phyloP scores from a whole-genome alignment of 2,113 vertebrate species.

The Gavia stellata region DNA sequence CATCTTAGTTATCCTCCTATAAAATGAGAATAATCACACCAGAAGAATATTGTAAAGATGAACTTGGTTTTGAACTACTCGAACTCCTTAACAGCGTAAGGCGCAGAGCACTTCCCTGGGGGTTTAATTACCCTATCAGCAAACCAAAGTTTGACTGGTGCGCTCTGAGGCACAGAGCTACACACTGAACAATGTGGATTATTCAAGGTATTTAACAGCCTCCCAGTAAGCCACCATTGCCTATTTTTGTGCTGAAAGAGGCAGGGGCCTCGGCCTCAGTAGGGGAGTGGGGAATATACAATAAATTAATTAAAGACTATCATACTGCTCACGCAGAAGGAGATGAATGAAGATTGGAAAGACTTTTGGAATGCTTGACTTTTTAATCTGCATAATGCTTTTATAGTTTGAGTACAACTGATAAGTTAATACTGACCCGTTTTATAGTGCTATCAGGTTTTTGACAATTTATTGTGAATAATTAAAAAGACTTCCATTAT shows the following conservation, averaged over 20 bases:
- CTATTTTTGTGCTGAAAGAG: background rate
- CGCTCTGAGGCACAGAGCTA: background rate
- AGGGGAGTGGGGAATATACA: background rate
- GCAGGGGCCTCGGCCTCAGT: background rate
- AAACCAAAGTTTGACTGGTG: background rate
- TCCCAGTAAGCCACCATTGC: background rate
- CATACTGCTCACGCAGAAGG: background rate
- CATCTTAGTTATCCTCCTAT: background rate
- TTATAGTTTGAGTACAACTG: background rate
- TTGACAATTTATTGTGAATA: background rate
- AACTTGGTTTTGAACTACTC: background rate
- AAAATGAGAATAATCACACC: background rate
- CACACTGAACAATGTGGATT: fast-evolving
- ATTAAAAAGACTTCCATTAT: background rate
- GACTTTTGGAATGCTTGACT: background rate
- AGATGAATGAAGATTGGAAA: background rate
- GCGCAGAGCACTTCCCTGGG: fast-evolving
- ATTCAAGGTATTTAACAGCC: background rate
- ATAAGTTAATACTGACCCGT: background rate
- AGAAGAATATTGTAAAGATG: background rate
- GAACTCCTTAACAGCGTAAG: too few species aligned
- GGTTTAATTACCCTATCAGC: background rate
- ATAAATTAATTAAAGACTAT: background rate
- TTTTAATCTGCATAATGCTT: background rate
- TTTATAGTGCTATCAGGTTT: background rate